Evolutionary conservation across 2,797 vertebrate species (phyloP).

Genomic region (Crypturellus tataupa): DNA sequence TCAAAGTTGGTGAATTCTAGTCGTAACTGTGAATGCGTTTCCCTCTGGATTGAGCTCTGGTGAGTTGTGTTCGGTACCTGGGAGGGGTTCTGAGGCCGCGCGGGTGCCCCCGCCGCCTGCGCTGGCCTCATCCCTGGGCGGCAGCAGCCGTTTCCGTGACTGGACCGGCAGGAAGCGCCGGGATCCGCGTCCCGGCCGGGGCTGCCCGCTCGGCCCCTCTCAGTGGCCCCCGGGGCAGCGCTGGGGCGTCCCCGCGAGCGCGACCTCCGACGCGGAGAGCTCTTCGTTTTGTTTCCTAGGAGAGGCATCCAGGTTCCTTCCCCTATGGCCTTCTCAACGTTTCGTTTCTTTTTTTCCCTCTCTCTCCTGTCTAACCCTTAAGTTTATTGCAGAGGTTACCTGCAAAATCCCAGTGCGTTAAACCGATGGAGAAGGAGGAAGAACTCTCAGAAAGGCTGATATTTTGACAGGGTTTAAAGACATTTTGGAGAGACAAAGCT

Average conservation of each 20-base stretch:
- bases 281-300: not conserved
- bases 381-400: fast-evolving
- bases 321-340: not conserved
- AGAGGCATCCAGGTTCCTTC: not conserved
- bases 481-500: not conserved
- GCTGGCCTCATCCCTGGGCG: too few species aligned
- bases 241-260: not conserved
- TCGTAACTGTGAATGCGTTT: not conserved
- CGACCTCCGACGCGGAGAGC: too few species aligned
- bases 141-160: too few species aligned
- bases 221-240: too few species aligned
- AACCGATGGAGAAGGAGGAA: fast-evolving
- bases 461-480: not conserved
- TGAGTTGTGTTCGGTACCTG: fast-evolving
- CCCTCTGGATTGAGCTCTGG: fast-evolving
- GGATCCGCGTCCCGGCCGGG: too few species aligned
- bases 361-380: not conserved
- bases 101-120: too few species aligned
- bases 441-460: not conserved
- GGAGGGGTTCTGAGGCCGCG: too few species aligned
- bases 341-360: not conserved
- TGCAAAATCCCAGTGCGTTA: not conserved
- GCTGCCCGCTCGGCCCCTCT: too few species aligned
- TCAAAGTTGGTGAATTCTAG: not conserved
- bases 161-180: too few species aligned